A percentile compares a stretch with the other conserved stretches of the same genome.
These are phyloP conservation scores for Enteromius fasciolatus DNA, from an alignment of 2,797 vertebrate genomes.

Conservation along the genomic window DNA sequence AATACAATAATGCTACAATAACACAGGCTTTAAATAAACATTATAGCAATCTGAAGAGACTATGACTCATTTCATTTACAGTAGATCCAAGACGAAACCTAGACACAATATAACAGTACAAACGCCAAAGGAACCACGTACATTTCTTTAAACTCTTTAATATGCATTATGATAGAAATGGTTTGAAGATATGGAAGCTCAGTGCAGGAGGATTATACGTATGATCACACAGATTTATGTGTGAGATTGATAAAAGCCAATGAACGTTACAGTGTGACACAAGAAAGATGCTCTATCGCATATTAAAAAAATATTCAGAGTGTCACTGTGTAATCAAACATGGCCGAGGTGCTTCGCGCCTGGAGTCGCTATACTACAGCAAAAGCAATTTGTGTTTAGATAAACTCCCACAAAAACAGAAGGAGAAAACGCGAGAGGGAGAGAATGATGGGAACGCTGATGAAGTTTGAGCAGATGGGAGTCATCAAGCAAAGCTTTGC, in stretches of 20 bases:
- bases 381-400: slow-evolving; percentile 34
- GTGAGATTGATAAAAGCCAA: slow-evolving; percentile 17
- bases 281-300: not conserved
- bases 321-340: slow-evolving; percentile 16
- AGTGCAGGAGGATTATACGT: not conserved
- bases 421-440: slow-evolving; percentile 12
- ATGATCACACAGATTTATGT: not conserved
- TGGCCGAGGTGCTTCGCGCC: not conserved
- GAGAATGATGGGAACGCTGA: slow-evolving; percentile 68
- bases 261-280: not conserved
- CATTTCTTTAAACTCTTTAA: not conserved
- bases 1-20: slow-evolving; percentile 40
- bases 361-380: not conserved
- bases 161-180: not conserved
- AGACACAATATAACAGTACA: not conserved
- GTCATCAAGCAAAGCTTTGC: slow-evolving; percentile 65
- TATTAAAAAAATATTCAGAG: slow-evolving; percentile 12
- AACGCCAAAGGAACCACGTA: not conserved
- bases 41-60: slow-evolving; percentile 17
- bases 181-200: slow-evolving; percentile 1
- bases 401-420: slow-evolving; percentile 30
- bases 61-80: not conserved
- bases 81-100: not conserved
- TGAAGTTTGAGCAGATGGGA: slow-evolving; percentile 73
- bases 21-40: slow-evolving; percentile 35